A percentile compares a stretch with the other conserved stretches of the same genome.
Evolutionary conservation across 1,140 invertebrate genomes (phyloP).

Genomic region (Megalonaias nervosa): DNA sequence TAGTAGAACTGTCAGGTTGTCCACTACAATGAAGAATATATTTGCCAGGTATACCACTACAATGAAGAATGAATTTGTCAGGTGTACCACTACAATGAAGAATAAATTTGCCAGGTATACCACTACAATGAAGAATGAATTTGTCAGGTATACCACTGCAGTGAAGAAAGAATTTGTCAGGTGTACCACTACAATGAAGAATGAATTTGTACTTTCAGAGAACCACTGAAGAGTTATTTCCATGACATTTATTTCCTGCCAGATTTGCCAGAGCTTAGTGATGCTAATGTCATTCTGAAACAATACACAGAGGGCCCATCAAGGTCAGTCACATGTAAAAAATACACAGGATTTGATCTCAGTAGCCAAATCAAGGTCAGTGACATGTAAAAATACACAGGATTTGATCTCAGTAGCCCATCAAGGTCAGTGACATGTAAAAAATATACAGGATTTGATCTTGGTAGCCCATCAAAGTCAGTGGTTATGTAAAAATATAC

Average conservation of each 20-base stretch:
- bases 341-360: too few relatives aligned
- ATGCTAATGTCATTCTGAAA: slow-evolving; percentile 74
- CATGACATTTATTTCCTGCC: slow-evolving; percentile 89
- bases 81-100: too few relatives aligned
- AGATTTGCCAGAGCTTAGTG: slow-evolving; percentile 78
- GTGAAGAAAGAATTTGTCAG: too few relatives aligned
- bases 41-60: too few relatives aligned
- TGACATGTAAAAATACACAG: too few relatives aligned
- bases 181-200: neutral
- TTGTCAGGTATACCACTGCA: too few relatives aligned
- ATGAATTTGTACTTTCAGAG: slow-evolving; percentile 52
- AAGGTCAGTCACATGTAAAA: slow-evolving; percentile 43
- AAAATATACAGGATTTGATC: too few relatives aligned
- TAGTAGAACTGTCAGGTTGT: too few relatives aligned
- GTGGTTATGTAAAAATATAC: too few relatives aligned
- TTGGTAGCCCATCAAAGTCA: neutral
- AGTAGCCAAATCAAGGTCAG: slow-evolving; percentile 43
- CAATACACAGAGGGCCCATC: slow-evolving; percentile 70
- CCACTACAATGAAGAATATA: too few relatives aligned
- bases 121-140: neutral
- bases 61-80: slow-evolving; percentile 11
- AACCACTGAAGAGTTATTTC: slow-evolving; percentile 78
- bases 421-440: slow-evolving; percentile 46
- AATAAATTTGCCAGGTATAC: too few relatives aligned
- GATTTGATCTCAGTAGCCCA: slow-evolving; percentile 41